These are phyloP conservation scores for Margarornis squamiger DNA, from an alignment of 2,797 vertebrate genomes.

Conservation along the genomic window DNA sequence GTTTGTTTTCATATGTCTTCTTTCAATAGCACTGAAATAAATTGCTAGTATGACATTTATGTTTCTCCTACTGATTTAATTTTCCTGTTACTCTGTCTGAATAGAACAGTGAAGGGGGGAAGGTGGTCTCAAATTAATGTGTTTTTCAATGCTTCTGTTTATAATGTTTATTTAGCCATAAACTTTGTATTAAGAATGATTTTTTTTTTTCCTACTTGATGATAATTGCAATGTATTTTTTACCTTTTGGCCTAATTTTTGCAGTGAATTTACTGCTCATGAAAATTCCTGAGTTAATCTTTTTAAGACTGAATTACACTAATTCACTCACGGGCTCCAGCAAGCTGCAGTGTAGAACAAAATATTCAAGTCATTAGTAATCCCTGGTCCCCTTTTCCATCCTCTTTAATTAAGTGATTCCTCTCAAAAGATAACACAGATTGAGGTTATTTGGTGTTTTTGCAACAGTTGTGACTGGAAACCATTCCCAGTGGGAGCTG, in stretches of 20 bases:
- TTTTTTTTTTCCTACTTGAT: background rate
- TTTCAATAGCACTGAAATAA: constrained; percentile 24
- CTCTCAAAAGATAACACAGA: background rate
- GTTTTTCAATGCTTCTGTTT: background rate
- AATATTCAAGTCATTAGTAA: constrained; percentile 26
- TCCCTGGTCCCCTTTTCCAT: background rate
- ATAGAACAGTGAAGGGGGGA: background rate
- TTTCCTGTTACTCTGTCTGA: background rate
- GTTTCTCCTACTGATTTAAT: constrained; percentile 39
- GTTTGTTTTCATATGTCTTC: constrained; percentile 22
- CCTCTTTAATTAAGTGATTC: background rate
- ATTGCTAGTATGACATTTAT: constrained; percentile 45
- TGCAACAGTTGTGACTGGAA: background rate
- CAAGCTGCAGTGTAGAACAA: background rate
- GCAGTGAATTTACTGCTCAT: background rate
- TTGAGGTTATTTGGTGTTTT: background rate
- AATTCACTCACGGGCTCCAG: background rate
- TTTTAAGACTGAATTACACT: background rate
- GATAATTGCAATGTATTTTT: background rate
- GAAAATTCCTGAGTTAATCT: constrained; percentile 31
- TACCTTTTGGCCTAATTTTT: constrained; percentile 28
- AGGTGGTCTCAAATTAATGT: background rate
- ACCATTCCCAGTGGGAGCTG: background rate
- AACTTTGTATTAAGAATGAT: background rate
- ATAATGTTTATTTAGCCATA: background rate